Conservation (phyloP, 1,140 invertebrate species). For the Heliconius hermathena region DNA sequence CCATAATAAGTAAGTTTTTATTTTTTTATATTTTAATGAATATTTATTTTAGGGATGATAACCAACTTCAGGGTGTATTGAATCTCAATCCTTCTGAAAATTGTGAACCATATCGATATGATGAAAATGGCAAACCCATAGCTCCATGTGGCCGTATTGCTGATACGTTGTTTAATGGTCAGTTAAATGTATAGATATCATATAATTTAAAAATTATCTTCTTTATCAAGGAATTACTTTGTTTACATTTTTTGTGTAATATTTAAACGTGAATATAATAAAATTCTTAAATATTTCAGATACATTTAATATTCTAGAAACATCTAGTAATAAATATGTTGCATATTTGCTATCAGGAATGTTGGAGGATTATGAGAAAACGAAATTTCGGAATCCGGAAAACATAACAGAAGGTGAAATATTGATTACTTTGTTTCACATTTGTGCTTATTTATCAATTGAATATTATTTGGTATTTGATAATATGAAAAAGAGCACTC, state of each 20-base stretch:
- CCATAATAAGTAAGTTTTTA: too few relatives aligned
- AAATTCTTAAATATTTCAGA: background rate
- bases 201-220: too few relatives aligned
- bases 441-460: too few relatives aligned
- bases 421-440: too few relatives aligned
- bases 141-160: constrained; percentile 36
- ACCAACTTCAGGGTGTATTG: constrained; percentile 30
- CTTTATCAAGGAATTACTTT: too few relatives aligned
- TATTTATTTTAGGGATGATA: constrained; percentile 35
- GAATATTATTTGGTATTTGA: too few relatives aligned
- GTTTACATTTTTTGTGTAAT: too few relatives aligned
- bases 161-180: constrained; percentile 33
- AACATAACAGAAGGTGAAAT: background rate
- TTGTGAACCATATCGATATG: constrained; percentile 35
- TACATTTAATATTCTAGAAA: background rate
- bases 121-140: constrained; percentile 18
- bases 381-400: background rate
- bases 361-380: constrained; percentile 6
- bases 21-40: background rate
- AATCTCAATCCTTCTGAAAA: constrained; percentile 19
- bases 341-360: background rate
- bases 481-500: too few relatives aligned
- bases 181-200: background rate
- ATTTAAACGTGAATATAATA: too few relatives aligned
- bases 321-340: background rate